Percentiles rank a stretch among this genome's conserved stretches.
Conservation (phyloP, 2,888 invertebrate species). For the Pachliopta kotzebuea region DNA sequence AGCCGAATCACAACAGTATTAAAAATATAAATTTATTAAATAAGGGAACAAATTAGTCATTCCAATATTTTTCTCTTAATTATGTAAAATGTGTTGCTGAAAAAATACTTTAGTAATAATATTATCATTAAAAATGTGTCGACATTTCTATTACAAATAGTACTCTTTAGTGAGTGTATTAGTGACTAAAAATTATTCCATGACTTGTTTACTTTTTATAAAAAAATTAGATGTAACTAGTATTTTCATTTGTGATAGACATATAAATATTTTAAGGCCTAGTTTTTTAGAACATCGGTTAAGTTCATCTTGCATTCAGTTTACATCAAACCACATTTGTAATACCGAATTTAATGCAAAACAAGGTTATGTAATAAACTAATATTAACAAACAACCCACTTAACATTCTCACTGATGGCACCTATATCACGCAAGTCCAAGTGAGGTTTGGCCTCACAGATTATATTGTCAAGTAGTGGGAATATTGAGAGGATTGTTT, state of each 20-base stretch:
- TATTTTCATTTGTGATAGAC: constrained; percentile 18
- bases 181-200: constrained; percentile 1
- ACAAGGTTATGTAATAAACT: too few relatives aligned
- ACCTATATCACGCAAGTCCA: too few relatives aligned
- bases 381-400: too few relatives aligned
- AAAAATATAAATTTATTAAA: neutral
- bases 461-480: too few relatives aligned
- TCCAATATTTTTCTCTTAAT: neutral
- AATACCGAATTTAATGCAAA: too few relatives aligned
- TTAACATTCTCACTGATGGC: too few relatives aligned
- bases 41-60: constrained; percentile 7
- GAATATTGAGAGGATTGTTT: too few relatives aligned
- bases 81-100: neutral
- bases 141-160: neutral
- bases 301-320: neutral
- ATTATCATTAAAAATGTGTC: too few relatives aligned
- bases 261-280: constrained; percentile 18
- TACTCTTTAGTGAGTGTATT: neutral
- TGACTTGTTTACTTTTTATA: neutral
- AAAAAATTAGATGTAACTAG: neutral
- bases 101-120: too few relatives aligned
- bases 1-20: neutral
- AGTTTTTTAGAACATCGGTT: constrained; percentile 2
- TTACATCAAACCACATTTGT: too few relatives aligned
- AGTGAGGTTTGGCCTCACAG: too few relatives aligned